Evolutionary conservation across 2,797 vertebrate genomes (phyloP).

Genomic region (Crocidura indochinensis): DNA sequence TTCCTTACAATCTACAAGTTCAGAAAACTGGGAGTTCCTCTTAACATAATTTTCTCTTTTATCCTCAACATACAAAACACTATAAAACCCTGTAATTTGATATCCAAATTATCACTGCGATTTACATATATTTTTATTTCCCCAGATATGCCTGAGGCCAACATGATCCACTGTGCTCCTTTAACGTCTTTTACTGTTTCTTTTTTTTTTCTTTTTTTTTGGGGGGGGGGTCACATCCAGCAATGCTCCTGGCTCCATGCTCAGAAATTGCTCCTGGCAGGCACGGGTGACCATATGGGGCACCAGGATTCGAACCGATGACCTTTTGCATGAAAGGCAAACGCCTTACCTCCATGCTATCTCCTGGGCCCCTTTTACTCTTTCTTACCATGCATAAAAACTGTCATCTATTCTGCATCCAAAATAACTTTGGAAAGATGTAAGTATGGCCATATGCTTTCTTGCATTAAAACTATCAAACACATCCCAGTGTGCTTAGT

Average conservation of each 20-base stretch:
- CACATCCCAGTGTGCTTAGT: neutral
- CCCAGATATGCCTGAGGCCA: neutral
- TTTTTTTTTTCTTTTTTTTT: too few relatives aligned
- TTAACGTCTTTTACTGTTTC: neutral
- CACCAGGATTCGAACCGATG: too few relatives aligned
- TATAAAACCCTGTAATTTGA: neutral
- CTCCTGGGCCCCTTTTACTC: too few relatives aligned
- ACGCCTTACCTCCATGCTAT: too few relatives aligned
- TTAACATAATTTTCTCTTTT: neutral
- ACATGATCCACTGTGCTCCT: neutral
- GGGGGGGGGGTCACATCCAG: too few relatives aligned
- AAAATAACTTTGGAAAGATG: conserved; percentile 46
- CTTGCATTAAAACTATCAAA: conserved; percentile 52
- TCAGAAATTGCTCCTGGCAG: too few relatives aligned
- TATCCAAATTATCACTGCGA: neutral
- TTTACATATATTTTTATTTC: conserved; percentile 30
- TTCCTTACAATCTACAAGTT: neutral
- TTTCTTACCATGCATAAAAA: conserved; percentile 15
- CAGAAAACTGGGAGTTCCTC: neutral
- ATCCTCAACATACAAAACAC: neutral
- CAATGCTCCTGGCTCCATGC: too few relatives aligned
- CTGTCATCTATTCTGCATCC: neutral
- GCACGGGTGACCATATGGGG: too few relatives aligned
- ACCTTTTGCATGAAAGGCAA: too few relatives aligned
- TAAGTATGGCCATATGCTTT: conserved; percentile 29